Percentiles rank a stretch among this genome's conserved stretches.
phyloP scores from a whole-genome alignment of 2,888 invertebrate species.

The Brachyptera putata region DNA sequence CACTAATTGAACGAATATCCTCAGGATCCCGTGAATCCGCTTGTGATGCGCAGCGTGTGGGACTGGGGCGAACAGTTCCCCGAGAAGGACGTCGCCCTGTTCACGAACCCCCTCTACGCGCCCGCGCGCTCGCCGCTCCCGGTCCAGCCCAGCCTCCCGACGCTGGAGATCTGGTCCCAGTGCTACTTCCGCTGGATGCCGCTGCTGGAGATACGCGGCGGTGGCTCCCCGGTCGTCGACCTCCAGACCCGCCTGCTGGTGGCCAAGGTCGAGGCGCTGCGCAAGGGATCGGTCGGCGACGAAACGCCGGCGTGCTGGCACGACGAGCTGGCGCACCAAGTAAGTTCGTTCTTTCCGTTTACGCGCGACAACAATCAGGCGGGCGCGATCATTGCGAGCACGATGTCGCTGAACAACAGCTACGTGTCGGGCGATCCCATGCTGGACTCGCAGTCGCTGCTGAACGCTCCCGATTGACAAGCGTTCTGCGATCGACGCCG shows the following conservation, averaged over 20 bases:
- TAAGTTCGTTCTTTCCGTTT: conserved; percentile 50
- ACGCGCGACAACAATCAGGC: conserved; percentile 36
- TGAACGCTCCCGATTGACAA: conserved; percentile 62
- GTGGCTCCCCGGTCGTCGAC: conserved; percentile 45
- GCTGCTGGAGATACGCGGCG: conserved; percentile 69
- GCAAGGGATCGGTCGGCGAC: neutral
- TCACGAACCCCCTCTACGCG: conserved; percentile 70
- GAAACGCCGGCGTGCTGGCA: conserved; percentile 36
- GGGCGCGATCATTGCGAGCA: conserved; percentile 14
- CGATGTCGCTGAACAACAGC: neutral
- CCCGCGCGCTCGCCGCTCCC: conserved; percentile 33
- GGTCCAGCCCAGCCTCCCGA: conserved; percentile 36
- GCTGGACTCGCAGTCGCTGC: conserved; percentile 61
- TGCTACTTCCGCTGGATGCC: conserved; percentile 90
- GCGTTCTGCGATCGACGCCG: too few species aligned
- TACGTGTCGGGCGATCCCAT: neutral
- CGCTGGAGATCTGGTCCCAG: conserved; percentile 46
- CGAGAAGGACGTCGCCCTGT: conserved; percentile 65
- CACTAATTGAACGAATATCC: too few species aligned
- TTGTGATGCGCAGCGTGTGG: conserved; percentile 76
- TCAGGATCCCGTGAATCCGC: conserved; percentile 48
- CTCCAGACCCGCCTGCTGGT: conserved; percentile 44
- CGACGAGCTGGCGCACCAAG: conserved; percentile 33
- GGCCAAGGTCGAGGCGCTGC: conserved; percentile 40
- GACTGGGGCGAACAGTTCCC: conserved; percentile 86